These are phyloP conservation scores for Drosophila truncata DNA, from an alignment of 1,140 invertebrate species.

Conservation along the genomic window DNA sequence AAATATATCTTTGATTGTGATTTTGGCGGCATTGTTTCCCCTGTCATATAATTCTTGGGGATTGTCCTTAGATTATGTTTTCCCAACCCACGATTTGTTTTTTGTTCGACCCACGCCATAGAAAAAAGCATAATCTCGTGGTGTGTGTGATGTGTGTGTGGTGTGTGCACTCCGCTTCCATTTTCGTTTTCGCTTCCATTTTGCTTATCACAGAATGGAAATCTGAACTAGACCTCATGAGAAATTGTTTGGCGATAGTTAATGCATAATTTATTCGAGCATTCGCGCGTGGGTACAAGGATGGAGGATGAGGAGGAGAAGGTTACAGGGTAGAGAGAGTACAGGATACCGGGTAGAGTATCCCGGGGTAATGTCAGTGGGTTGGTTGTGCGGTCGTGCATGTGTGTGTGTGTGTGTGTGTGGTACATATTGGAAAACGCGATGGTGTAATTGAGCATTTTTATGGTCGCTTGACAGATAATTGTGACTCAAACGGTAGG, in stretches of 20 bases:
- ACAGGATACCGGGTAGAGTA: background rate
- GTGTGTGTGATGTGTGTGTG: conserved; percentile 18
- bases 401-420: conserved; percentile 15
- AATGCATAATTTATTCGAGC: conserved; percentile 44
- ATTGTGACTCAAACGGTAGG: conserved; percentile 39
- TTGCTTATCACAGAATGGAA: conserved; percentile 44
- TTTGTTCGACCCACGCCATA: background rate
- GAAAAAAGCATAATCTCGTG: conserved; percentile 1
- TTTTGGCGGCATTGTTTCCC: background rate
- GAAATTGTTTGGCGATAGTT: conserved; percentile 41
- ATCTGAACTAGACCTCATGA: conserved; percentile 36
- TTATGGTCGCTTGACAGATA: conserved; percentile 73
- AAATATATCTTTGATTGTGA: background rate
- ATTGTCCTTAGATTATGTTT: conserved; percentile 5
- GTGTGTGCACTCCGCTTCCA: conserved; percentile 31
- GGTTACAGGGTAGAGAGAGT: background rate
- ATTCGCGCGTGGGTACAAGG: conserved; percentile 2
- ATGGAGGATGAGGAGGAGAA: no score
- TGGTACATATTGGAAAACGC: conserved; percentile 47
- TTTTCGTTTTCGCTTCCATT: conserved; percentile 46
- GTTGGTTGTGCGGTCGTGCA: conserved; percentile 1
- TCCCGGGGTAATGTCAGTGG: background rate
- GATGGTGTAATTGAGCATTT: conserved; percentile 68
- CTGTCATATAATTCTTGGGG: background rate
- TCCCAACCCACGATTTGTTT: conserved; percentile 1